phyloP scores from a whole-genome alignment of 2,888 invertebrate species.

The Tenthredo notha region DNA sequence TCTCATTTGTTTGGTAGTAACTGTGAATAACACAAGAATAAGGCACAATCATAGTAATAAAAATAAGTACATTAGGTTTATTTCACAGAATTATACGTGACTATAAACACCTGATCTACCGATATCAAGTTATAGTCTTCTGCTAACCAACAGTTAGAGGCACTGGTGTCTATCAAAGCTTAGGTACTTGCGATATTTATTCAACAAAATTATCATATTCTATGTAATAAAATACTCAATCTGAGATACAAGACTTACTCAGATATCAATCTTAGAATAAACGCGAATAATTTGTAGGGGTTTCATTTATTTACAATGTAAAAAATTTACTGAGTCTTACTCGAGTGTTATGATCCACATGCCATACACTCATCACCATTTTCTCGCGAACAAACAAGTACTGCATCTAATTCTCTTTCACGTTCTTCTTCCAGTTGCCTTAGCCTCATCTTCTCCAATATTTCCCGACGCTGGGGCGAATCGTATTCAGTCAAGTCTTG shows the following conservation, averaged over 20 bases:
- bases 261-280: background rate
- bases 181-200: background rate
- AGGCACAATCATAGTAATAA: conserved; percentile 15
- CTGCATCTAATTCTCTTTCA: conserved; percentile 83
- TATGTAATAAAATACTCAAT: background rate
- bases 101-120: background rate
- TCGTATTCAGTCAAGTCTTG: conserved; percentile 74
- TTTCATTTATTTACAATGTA: background rate
- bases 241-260: background rate
- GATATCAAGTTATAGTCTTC: background rate
- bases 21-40: background rate
- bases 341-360: conserved; percentile 86
- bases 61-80: background rate
- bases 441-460: conserved; percentile 15
- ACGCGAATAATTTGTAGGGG: background rate
- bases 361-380: conserved; percentile 94
- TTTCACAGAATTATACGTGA: background rate
- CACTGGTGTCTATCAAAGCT: background rate
- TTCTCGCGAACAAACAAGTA: conserved; percentile 91
- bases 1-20: background rate
- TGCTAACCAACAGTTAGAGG: background rate
- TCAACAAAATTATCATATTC: background rate
- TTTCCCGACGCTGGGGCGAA: conserved; percentile 34
- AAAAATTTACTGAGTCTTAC: background rate
- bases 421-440: conserved; percentile 65